Conservation (phyloP, 1,140 invertebrate genomes). For the Carposina sasakii region DNA sequence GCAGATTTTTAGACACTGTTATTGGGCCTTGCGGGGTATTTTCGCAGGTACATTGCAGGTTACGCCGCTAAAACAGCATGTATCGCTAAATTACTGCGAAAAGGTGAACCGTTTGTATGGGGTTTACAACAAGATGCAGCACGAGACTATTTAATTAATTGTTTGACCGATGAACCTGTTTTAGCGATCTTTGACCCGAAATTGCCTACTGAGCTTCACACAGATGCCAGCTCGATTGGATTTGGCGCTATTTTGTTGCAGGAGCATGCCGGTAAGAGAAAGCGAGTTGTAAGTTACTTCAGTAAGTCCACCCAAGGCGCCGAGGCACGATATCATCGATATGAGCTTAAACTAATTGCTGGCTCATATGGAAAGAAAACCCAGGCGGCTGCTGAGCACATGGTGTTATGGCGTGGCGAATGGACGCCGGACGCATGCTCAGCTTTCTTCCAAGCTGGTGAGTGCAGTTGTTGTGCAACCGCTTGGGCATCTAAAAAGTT, state of each 20-base stretch:
- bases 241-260: constrained; percentile 38
- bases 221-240: constrained; percentile 21
- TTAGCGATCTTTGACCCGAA: constrained; percentile 32
- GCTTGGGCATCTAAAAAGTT: no score
- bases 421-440: no score
- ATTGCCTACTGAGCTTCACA: constrained; percentile 15
- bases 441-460: no score
- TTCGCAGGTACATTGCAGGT: constrained; percentile 18
- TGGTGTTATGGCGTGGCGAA: no score
- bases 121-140: constrained; percentile 6
- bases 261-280: no score
- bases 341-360: no score
- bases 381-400: no score
- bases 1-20: constrained; percentile 19
- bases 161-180: constrained; percentile 30
- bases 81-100: neutral
- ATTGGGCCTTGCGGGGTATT: constrained; percentile 12
- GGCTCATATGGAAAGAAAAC: no score
- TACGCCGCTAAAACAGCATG: constrained; percentile 19
- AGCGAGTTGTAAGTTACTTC: constrained; percentile 59
- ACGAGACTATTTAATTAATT: constrained; percentile 11
- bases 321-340: no score
- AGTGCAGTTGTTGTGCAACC: no score
- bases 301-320: no score
- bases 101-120: neutral